Conservation (phyloP, 92 coral and sea anemone species). For the Parazoanthus swiftii region DNA sequence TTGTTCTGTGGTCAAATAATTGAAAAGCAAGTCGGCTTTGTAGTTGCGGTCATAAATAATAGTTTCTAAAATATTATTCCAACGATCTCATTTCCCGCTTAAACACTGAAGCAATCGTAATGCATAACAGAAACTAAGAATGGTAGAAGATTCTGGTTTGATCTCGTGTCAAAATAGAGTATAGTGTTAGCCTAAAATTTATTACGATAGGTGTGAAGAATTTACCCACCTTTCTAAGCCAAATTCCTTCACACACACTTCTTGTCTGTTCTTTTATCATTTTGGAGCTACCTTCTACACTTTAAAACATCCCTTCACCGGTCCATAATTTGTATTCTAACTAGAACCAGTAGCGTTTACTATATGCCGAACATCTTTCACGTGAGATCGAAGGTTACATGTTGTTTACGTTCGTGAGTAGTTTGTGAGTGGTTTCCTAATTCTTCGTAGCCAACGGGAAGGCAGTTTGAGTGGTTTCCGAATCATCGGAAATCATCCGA, state of each 20-base stretch:
- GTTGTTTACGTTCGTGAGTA: background rate
- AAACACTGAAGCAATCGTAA: too few relatives aligned
- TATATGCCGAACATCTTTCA: background rate
- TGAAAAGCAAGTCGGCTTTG: conserved; percentile 1
- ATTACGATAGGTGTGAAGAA: conserved; percentile 2
- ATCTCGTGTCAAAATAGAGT: too few relatives aligned
- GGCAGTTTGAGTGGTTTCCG: too few relatives aligned
- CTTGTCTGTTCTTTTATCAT: background rate
- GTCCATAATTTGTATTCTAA: background rate
- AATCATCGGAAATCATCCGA: too few relatives aligned
- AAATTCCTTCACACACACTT: conserved; percentile 6
- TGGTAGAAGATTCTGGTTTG: too few relatives aligned
- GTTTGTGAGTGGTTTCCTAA: background rate
- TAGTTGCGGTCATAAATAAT: background rate
- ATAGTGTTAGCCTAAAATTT: too few relatives aligned
- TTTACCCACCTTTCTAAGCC: conserved; percentile 4
- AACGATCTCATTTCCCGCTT: too few relatives aligned
- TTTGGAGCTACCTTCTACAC: background rate
- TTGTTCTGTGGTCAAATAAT: background rate
- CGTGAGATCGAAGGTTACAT: too few relatives aligned
- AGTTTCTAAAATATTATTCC: conserved; percentile 4
- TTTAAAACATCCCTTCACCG: background rate
- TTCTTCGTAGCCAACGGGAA: too few relatives aligned
- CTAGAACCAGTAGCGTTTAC: too few relatives aligned
- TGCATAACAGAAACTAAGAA: too few relatives aligned